phyloP scores from a whole-genome alignment of 2,797 vertebrate genomes.

The Chromobotia macracanthus region DNA sequence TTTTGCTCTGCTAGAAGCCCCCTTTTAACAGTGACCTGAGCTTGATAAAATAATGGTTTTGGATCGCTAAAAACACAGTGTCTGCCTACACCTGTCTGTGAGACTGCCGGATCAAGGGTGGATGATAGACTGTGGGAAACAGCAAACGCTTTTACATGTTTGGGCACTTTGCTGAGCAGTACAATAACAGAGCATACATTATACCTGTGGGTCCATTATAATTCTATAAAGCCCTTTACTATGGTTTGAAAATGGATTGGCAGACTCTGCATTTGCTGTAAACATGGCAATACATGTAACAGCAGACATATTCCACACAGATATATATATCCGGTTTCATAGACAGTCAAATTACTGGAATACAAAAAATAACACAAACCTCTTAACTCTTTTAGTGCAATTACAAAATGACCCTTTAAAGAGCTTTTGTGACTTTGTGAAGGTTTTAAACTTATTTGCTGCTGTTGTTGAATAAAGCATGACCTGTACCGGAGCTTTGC shows the following conservation, averaged over 20 bases:
- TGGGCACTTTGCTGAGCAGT: neutral
- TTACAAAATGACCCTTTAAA: neutral
- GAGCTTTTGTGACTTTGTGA: neutral
- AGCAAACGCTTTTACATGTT: slow-evolving; percentile 18
- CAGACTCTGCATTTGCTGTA: slow-evolving; percentile 9
- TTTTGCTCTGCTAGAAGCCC: neutral
- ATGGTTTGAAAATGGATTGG: slow-evolving; percentile 14
- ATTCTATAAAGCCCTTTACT: slow-evolving; percentile 8
- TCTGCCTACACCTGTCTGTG: neutral
- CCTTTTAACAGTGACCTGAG: too few relatives aligned
- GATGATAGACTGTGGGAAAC: neutral
- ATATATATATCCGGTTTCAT: neutral
- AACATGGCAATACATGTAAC: slow-evolving; percentile 3
- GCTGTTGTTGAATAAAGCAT: neutral
- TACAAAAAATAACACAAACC: too few relatives aligned
- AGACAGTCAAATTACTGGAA: too few relatives aligned
- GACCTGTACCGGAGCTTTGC: neutral
- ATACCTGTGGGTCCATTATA: slow-evolving; percentile 10
- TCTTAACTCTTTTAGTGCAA: too few relatives aligned
- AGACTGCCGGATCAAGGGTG: neutral
- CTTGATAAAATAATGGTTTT: neutral
- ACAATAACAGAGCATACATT: slow-evolving; percentile 16
- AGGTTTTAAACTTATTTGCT: neutral
- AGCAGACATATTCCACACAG: neutral
- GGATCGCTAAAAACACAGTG: neutral